Evolutionary conservation across 2,888 invertebrate genomes (phyloP).

Genomic region (Tuberolachnus salignus): DNA sequence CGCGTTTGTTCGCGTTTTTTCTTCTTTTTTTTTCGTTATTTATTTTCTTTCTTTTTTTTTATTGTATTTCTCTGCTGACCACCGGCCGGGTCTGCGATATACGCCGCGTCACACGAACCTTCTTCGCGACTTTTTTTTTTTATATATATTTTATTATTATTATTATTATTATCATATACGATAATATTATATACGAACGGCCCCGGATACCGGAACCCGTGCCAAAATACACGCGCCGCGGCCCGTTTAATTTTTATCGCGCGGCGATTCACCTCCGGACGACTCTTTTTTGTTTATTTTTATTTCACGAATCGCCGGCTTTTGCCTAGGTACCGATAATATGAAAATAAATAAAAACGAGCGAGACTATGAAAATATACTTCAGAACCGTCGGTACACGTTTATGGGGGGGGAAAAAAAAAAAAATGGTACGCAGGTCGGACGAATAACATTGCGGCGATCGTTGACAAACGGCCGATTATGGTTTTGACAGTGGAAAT

Average conservation of each 20-base stretch:
- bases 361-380: neutral
- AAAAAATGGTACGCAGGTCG: neutral
- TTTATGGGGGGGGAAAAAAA: no score
- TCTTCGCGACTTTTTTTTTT: constrained; percentile 7
- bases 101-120: neutral
- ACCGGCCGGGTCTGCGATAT: neutral
- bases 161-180: neutral
- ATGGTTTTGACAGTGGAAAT: no score
- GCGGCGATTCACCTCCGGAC: neutral
- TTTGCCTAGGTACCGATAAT: neutral
- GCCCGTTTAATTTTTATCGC: constrained; percentile 14
- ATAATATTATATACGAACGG: no score
- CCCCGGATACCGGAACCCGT: neutral
- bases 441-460: no score
- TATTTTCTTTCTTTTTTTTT: neutral
- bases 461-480: no score
- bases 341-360: neutral
- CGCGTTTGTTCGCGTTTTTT: neutral
- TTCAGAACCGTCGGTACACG: neutral
- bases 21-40: neutral
- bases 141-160: neutral
- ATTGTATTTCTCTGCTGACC: constrained; percentile 9
- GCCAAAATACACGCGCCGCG: constrained; percentile 9
- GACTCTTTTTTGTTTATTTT: neutral
- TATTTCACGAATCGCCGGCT: constrained; percentile 3